Conservation (phyloP, 2,797 vertebrate genomes). For the Agapornis canus region DNA sequence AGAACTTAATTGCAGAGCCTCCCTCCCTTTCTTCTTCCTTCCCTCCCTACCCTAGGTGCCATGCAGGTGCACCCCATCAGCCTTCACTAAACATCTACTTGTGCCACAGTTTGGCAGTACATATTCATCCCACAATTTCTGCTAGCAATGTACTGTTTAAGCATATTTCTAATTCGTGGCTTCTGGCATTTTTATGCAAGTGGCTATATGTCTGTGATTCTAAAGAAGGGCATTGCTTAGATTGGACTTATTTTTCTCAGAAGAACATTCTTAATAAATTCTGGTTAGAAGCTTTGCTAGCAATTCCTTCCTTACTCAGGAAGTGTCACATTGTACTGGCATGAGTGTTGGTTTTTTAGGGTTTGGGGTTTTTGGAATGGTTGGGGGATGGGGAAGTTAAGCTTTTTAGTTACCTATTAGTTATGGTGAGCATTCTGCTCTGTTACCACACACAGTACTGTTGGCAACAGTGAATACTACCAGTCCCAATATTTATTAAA, state of each 20-base stretch:
- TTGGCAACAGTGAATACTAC: neutral
- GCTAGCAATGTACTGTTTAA: neutral
- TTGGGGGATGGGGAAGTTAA: neutral
- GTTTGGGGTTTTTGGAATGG: rapidly evolving
- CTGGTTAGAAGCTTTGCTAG: neutral
- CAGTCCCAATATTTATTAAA: neutral
- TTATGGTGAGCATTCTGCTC: neutral
- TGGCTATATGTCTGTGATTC: neutral
- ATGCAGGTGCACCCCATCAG: rapidly evolving
- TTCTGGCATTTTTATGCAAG: neutral
- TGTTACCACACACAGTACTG: neutral
- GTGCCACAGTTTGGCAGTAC: neutral
- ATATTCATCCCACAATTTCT: neutral
- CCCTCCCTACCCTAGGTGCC: neutral
- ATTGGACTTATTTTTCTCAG: neutral
- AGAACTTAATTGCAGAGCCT: neutral
- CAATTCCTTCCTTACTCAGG: neutral
- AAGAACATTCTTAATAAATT: neutral
- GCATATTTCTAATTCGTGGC: neutral
- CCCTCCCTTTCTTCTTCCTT: neutral
- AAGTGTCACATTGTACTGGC: neutral
- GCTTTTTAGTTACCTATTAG: neutral
- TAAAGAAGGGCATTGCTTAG: neutral
- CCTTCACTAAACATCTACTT: neutral
- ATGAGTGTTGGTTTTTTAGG: neutral